Evolutionary conservation across 2,888 invertebrate species (phyloP).

Genomic region (Andrena minutula): DNA sequence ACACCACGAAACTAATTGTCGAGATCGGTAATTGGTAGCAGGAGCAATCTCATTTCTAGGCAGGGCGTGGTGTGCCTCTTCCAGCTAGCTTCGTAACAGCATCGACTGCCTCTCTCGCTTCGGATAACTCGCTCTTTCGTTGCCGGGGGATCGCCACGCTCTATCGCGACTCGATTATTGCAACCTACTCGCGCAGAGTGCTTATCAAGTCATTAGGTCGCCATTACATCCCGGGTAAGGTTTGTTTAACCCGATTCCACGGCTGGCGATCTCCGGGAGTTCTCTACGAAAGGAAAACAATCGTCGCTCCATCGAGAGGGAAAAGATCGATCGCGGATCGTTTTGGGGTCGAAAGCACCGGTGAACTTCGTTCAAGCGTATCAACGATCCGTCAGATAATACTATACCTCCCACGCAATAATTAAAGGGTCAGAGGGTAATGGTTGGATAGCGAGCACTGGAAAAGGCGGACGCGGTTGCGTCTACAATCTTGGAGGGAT

Average conservation of each 20-base stretch:
- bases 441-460: conserved; percentile 28
- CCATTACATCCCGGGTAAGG: conserved; percentile 66
- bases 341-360: conserved; percentile 28
- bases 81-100: conserved; percentile 33
- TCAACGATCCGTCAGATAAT: conserved; percentile 51
- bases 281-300: conserved; percentile 38
- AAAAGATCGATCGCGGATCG: conserved; percentile 30
- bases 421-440: conserved; percentile 62
- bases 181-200: conserved; percentile 60
- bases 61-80: conserved; percentile 58
- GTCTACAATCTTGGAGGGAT: not conserved
- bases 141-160: conserved; percentile 48
- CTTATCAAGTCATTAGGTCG: conserved; percentile 77
- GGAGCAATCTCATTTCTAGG: conserved; percentile 59
- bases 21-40: conserved; percentile 50
- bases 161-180: conserved; percentile 50
- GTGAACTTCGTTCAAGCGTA: conserved; percentile 48
- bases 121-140: conserved; percentile 43
- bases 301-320: conserved; percentile 26
- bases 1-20: conserved; percentile 68
- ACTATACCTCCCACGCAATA: conserved; percentile 41
- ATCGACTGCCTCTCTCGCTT: conserved; percentile 47
- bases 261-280: conserved; percentile 39
- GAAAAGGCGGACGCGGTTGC: conserved; percentile 44
- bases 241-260: conserved; percentile 72